Evolutionary conservation across 2,113 vertebrate genomes (phyloP).

Genomic region (Trogon melanurus): DNA sequence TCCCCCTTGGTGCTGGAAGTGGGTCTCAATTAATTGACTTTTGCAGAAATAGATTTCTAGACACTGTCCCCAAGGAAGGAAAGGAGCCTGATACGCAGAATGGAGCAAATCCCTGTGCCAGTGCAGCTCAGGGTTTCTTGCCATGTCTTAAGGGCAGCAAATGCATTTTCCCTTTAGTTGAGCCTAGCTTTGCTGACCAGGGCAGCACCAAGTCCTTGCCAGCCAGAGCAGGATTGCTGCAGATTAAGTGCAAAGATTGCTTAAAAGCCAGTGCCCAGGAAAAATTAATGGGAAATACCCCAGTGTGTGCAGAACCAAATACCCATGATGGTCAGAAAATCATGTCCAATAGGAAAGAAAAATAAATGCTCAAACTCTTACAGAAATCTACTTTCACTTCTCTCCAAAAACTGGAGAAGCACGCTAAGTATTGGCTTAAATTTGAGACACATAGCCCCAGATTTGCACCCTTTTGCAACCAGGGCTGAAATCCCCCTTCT

Average conservation of each 20-base stretch:
- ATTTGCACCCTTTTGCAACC: background rate
- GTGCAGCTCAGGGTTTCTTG: background rate
- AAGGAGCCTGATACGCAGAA: background rate
- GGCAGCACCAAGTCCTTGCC: background rate
- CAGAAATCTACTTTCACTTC: background rate
- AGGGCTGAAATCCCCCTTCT: background rate
- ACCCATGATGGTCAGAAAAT: background rate
- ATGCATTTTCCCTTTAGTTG: background rate
- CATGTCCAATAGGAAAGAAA: background rate
- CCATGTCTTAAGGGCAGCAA: background rate
- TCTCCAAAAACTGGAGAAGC: background rate
- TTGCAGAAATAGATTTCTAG: background rate
- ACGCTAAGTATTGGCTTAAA: background rate
- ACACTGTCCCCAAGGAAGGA: accelerated
- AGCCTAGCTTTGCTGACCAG: accelerated
- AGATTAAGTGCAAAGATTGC: background rate
- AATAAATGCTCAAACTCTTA: background rate
- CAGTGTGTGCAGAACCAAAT: background rate
- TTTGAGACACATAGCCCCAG: accelerated
- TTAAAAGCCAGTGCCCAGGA: background rate
- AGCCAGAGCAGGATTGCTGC: background rate
- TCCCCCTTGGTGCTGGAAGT: background rate
- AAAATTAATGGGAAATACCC: background rate
- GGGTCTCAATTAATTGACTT: background rate
- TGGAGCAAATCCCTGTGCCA: background rate